These are phyloP conservation scores for Amyelois transitella DNA, from an alignment of 1,140 invertebrate genomes.

Conservation along the genomic window DNA sequence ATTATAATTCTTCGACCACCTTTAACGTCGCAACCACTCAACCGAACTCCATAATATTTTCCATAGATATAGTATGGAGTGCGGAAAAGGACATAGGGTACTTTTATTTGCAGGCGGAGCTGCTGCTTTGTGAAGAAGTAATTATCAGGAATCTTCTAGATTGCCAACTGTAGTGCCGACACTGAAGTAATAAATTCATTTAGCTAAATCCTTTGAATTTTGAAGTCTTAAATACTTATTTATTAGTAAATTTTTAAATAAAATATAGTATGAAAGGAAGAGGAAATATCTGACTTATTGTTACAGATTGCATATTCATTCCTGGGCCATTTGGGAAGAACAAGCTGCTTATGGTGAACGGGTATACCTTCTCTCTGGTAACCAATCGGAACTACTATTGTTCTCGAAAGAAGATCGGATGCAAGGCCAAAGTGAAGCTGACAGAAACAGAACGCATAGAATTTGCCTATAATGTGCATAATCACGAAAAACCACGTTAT, in stretches of 20 bases:
- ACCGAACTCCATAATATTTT: too few relatives aligned
- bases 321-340: slow-evolving; percentile 1
- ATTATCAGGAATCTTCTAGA: too few relatives aligned
- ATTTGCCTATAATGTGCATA: background rate
- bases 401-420: slow-evolving; percentile 11
- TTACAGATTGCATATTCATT: slow-evolving; percentile 1
- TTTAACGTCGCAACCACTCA: too few relatives aligned
- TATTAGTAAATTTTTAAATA: background rate
- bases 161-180: too few relatives aligned
- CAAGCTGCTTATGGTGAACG: slow-evolving; percentile 7
- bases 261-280: background rate
- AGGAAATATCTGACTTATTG: background rate
- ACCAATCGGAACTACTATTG: slow-evolving; percentile 10
- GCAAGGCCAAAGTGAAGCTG: slow-evolving; percentile 14
- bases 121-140: too few relatives aligned
- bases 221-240: too few relatives aligned
- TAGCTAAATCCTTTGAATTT: too few relatives aligned
- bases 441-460: slow-evolving; percentile 1
- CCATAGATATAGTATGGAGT: too few relatives aligned
- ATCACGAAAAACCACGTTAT: background rate
- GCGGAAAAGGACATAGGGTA: too few relatives aligned
- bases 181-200: too few relatives aligned
- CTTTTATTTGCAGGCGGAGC: too few relatives aligned
- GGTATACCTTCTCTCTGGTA: slow-evolving; percentile 12
- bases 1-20: too few relatives aligned